Conservation (phyloP, 37 sponge, comb jelly and placozoan species). For the Theonella swinhoei region DNA sequence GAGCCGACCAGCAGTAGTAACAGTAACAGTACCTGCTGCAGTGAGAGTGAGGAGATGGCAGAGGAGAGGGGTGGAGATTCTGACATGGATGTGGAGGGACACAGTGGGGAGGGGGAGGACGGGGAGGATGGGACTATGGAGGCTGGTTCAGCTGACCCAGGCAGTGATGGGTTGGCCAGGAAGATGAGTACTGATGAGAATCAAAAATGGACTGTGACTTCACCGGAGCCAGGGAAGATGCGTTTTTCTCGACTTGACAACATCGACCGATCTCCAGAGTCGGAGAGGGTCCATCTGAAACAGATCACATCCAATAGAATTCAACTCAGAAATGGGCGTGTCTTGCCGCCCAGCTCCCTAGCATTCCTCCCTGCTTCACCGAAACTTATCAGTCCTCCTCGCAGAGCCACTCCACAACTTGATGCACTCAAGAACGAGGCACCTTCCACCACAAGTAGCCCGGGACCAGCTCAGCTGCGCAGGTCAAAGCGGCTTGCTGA, state of each 20-base stretch:
- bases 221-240: neutral
- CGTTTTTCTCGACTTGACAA: neutral
- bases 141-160: neutral
- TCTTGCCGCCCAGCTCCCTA: neutral
- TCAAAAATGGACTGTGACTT: neutral
- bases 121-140: neutral
- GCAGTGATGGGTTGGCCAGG: neutral
- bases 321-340: conserved; percentile 20
- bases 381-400: neutral
- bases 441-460: neutral
- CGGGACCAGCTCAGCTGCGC: neutral
- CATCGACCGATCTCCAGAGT: neutral
- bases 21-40: neutral
- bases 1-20: conserved; percentile 21
- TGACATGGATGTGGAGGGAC: too few species aligned
- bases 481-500: neutral
- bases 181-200: neutral
- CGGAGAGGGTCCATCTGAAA: neutral
- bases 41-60: neutral
- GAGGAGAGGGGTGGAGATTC: neutral
- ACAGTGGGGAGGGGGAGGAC: neutral
- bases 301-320: conserved; percentile 3
- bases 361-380: neutral
- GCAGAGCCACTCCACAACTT: neutral
- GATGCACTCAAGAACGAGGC: too few species aligned